Percentiles rank a stretch among this genome's conserved stretches.
Evolutionary conservation across 1,140 invertebrate genomes (phyloP).

Genomic region (Mycetomoellerius zeteki): DNA sequence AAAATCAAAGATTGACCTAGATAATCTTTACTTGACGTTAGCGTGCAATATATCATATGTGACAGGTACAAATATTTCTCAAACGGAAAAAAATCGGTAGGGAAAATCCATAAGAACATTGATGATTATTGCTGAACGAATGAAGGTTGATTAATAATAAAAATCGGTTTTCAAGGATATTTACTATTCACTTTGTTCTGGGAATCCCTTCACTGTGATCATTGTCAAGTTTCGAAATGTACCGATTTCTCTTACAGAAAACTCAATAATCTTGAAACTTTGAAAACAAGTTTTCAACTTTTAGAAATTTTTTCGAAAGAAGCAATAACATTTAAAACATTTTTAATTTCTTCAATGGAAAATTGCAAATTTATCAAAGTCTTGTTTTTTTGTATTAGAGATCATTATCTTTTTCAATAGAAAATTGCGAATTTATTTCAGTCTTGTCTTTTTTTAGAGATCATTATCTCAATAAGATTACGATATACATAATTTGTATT

Average conservation of each 20-base stretch:
- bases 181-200: conserved; percentile 16
- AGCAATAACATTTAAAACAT: background rate
- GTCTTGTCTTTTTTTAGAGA: background rate
- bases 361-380: no score
- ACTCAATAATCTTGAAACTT: no score
- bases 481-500: background rate
- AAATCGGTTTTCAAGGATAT: conserved; percentile 60
- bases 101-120: conserved; percentile 59
- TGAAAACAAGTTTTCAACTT: no score
- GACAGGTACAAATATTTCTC: conserved; percentile 7
- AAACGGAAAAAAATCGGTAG: conserved; percentile 34
- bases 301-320: background rate
- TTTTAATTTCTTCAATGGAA: background rate
- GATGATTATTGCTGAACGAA: conserved; percentile 56
- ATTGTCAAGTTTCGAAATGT: conserved; percentile 18
- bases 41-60: background rate
- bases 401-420: background rate
- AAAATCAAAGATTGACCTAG: background rate
- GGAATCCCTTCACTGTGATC: conserved; percentile 48
- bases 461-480: conserved; percentile 15
- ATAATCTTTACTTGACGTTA: background rate
- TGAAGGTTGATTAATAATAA: conserved; percentile 61
- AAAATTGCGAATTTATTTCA: conserved; percentile 13
- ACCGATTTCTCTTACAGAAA: background rate
- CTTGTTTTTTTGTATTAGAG: background rate